Conservation (phyloP, 2,888 invertebrate genomes). For the Leptopterna dolabrata region DNA sequence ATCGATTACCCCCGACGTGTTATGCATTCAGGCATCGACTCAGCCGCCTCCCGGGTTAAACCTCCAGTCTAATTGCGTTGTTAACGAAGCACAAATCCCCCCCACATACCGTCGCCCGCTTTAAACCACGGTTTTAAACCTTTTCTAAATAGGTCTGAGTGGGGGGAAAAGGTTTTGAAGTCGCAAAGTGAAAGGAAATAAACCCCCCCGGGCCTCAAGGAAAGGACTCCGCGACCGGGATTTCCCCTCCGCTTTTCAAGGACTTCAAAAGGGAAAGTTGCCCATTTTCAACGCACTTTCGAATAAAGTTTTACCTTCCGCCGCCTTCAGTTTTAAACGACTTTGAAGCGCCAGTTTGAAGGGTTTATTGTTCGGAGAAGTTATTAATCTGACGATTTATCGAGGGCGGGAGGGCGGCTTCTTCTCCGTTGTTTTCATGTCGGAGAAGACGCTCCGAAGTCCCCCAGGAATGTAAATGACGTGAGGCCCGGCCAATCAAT, state of each 20-base stretch:
- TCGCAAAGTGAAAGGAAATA: slow-evolving; percentile 1
- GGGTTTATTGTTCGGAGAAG: slow-evolving; percentile 20
- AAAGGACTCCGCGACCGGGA: not conserved
- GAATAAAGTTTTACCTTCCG: not conserved
- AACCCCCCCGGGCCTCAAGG: not conserved
- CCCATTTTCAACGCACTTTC: slow-evolving; percentile 18
- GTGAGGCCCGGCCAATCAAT: not conserved
- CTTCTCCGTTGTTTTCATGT: not conserved
- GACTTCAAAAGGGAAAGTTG: slow-evolving; percentile 29
- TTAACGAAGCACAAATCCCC: slow-evolving; percentile 12
- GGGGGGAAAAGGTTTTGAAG: not conserved
- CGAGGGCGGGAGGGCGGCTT: slow-evolving; percentile 17
- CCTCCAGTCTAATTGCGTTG: slow-evolving; percentile 20
- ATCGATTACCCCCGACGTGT: not conserved
- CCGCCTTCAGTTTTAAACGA: slow-evolving; percentile 25
- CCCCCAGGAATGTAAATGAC: not conserved
- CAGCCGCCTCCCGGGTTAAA: not conserved
- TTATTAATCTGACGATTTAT: slow-evolving; percentile 29
- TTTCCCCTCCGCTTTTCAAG: not conserved
- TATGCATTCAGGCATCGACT: slow-evolving; percentile 16
- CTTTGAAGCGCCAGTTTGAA: slow-evolving; percentile 19
- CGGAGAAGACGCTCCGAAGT: not conserved
- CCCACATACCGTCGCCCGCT: not conserved
- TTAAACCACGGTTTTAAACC: not conserved
- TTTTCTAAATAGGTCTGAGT: not conserved